phyloP scores from a whole-genome alignment of 2,888 invertebrate genomes.

The Gerris lacustris region DNA sequence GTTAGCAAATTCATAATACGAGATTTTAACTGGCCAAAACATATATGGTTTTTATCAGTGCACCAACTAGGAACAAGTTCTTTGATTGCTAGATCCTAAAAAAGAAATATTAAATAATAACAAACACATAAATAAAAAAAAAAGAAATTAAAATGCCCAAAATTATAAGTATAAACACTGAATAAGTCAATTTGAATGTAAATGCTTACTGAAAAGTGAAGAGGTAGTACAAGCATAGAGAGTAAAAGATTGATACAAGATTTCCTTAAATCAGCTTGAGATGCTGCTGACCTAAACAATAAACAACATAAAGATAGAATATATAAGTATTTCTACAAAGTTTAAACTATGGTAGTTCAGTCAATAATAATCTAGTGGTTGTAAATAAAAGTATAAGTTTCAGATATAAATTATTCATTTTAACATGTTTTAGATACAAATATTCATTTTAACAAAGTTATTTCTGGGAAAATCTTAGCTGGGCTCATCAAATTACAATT shows the following conservation, averaged over 20 bases:
- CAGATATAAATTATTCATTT: too few species aligned
- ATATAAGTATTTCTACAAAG: background rate
- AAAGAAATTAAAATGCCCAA: constrained; percentile 17
- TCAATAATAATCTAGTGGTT: background rate
- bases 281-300: constrained; percentile 42
- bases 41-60: constrained; percentile 37
- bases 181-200: background rate
- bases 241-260: constrained; percentile 84
- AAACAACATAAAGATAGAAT: background rate
- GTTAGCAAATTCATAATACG: constrained; percentile 67
- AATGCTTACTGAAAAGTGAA: constrained; percentile 61
- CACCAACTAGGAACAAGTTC: constrained; percentile 32
- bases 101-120: constrained; percentile 18
- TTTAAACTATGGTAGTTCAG: background rate
- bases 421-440: too few species aligned
- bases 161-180: constrained; percentile 9
- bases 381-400: too few species aligned
- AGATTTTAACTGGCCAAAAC: constrained; percentile 58
- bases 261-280: constrained; percentile 67
- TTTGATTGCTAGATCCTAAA: constrained; percentile 37
- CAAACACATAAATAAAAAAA: background rate
- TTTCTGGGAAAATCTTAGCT: too few species aligned
- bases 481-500: too few species aligned
- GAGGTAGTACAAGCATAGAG: constrained; percentile 81
- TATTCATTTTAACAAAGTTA: too few species aligned